Conservation (phyloP, 2,113 vertebrate species). For the Myrmecophaga tridactyla region DNA sequence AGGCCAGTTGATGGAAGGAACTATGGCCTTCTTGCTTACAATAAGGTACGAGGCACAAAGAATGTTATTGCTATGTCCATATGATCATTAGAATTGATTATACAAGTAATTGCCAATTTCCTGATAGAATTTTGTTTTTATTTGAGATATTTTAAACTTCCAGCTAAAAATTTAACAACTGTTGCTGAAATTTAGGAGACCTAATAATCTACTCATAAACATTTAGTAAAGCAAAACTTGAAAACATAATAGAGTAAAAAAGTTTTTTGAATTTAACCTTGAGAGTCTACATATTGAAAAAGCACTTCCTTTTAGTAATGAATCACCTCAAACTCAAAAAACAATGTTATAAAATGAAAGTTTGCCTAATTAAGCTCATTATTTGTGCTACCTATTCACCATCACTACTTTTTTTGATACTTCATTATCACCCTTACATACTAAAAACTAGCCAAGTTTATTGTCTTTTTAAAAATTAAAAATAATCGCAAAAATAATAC, state of each 20-base stretch:
- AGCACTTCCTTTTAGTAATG: not conserved
- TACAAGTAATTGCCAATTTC: not conserved
- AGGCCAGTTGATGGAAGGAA: not conserved
- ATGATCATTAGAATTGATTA: not conserved
- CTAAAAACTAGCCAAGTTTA: not conserved
- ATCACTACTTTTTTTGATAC: not conserved
- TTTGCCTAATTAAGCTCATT: not conserved
- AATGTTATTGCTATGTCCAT: not conserved
- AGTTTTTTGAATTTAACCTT: constrained; percentile 38
- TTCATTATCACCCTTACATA: not conserved
- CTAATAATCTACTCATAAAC: not conserved
- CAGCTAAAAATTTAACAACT: not conserved
- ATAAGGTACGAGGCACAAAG: not conserved
- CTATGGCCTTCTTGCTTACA: not conserved
- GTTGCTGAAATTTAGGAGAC: not conserved
- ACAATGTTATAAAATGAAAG: not conserved
- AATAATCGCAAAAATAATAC: not conserved
- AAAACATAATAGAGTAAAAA: not conserved
- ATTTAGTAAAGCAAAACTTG: not conserved
- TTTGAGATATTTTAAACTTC: not conserved
- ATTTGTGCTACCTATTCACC: not conserved
- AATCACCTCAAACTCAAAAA: not conserved
- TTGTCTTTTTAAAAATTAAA: not conserved
- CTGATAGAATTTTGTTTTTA: not conserved
- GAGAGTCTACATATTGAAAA: not conserved